Conservation (phyloP, 2,888 invertebrate species). For the Rhogogaster chlorosoma region DNA sequence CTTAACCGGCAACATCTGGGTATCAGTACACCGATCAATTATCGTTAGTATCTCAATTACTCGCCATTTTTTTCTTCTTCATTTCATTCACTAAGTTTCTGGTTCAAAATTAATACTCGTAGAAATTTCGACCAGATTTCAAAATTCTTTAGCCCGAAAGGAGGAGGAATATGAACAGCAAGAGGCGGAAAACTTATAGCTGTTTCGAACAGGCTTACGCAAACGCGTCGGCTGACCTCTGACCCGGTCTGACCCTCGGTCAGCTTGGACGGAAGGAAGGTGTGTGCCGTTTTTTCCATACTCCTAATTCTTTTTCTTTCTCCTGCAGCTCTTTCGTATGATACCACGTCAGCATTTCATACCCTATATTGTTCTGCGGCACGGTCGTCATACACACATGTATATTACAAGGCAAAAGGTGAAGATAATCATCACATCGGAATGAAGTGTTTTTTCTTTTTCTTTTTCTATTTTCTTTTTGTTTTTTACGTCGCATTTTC, state of each 20-base stretch:
- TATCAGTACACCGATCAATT: neutral
- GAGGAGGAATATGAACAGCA: neutral
- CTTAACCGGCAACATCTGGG: neutral
- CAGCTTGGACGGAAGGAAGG: conserved; percentile 37
- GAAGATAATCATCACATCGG: conserved; percentile 5
- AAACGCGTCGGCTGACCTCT: conserved; percentile 36
- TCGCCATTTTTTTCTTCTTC: neutral
- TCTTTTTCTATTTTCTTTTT: neutral
- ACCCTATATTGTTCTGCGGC: neutral
- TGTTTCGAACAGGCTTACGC: conserved; percentile 33
- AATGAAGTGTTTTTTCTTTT: neutral
- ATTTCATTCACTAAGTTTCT: neutral
- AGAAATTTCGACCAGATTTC: neutral
- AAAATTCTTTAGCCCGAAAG: neutral
- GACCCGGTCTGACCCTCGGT: conserved; percentile 37
- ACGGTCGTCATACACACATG: neutral
- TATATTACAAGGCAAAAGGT: neutral
- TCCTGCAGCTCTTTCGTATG: conserved; percentile 6
- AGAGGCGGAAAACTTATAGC: neutral
- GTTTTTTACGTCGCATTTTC: neutral
- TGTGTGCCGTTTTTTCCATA: conserved; percentile 13
- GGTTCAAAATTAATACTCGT: neutral
- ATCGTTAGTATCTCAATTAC: neutral
- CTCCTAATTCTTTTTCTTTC: conserved; percentile 32
- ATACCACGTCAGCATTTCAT: conserved; percentile 25